Base-by-base conservation (phyloP, 2,797 vertebrate genomes). In the Peromyscus aztecus region DNA sequence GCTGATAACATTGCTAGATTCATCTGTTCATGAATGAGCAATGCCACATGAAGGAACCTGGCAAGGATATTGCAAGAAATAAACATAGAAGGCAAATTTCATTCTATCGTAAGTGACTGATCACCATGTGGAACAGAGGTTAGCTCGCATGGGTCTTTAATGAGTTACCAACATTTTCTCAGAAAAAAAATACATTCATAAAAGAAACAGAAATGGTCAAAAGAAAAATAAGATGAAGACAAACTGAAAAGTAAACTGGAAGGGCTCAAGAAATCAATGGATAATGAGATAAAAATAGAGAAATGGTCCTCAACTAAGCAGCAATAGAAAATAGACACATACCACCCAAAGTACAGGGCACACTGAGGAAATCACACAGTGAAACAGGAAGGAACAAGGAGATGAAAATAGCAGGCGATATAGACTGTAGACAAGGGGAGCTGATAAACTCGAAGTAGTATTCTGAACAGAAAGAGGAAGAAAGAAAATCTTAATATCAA, bases 261-360 rank as follows among this genome's bases (percentile, higher is more conserved):
- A 49, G 75, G 27, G 37, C 78, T 91, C 69, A 76, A 69, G 19
- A 91, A 95, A 83, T 91, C 89, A 82, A 37, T n/a, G 37, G 55
- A 90, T 82, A 57, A 91, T 67, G 43, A 96, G 93, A 95, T 81
- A 78, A 89, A 97, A 96, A 71, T 59, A 46, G 2, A 75, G 67
- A 93, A 57, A 87, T 76, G 61, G 77, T 89, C 77, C 69, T 81
- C 89, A 80, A 91, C 49, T 87, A 61, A 46, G 85, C 94, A 82
- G 27, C 78, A 86, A 73, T 31, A 23, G 76, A 91, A 82, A 89
- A 83, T 6, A 91, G 76, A 75, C 31, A 95, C 89, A 86, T 37
- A 24, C 23, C 31, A 3, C 40, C 9, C 43, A 73, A 84, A 92
- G 23, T 40, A 21, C n/a, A 76, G 11, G 69, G 43, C 40, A 75